These are phyloP conservation scores for Xestobium rufovillosum DNA, from an alignment of 2,888 invertebrate species.

Conservation along the genomic window DNA sequence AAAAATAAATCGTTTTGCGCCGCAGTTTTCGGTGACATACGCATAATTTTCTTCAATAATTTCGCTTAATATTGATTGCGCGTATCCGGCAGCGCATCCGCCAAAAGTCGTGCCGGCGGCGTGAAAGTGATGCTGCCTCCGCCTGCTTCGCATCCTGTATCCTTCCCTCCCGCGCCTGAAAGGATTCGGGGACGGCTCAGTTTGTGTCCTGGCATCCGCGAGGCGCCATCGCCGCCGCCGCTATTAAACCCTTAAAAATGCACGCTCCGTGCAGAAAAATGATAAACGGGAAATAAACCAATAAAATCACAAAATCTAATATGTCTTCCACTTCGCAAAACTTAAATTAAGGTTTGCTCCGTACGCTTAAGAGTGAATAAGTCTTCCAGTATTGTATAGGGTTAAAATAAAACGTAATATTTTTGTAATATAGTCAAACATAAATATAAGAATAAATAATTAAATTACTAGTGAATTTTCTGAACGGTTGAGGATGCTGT, in stretches of 20 bases:
- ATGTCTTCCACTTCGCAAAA: conserved; percentile 44
- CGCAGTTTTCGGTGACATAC: no score
- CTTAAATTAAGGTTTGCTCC: neutral
- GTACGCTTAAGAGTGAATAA: conserved; percentile 4
- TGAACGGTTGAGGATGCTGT: no score
- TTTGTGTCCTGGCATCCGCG: conserved; percentile 13
- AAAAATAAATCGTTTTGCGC: no score
- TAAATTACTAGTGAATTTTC: conserved; percentile 29
- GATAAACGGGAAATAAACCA: conserved; percentile 24
- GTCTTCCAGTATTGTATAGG: conserved; percentile 20
- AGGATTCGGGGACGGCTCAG: conserved; percentile 13
- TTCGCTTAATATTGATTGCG: no score
- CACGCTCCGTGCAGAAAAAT: neutral
- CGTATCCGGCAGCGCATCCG: conserved; percentile 25
- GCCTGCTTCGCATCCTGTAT: conserved; percentile 7
- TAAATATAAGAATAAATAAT: conserved; percentile 5
- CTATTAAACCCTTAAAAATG: neutral
- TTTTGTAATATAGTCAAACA: neutral
- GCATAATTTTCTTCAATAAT: no score
- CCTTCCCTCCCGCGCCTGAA: conserved; percentile 6
- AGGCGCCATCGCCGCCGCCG: conserved; percentile 3
- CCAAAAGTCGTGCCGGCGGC: conserved; percentile 17
- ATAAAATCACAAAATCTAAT: conserved; percentile 42
- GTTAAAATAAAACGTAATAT: no score
- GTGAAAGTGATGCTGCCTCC: conserved; percentile 21